Evolutionary conservation across 2,113 vertebrate genomes (phyloP).

Genomic region (Chionomys nivalis): DNA sequence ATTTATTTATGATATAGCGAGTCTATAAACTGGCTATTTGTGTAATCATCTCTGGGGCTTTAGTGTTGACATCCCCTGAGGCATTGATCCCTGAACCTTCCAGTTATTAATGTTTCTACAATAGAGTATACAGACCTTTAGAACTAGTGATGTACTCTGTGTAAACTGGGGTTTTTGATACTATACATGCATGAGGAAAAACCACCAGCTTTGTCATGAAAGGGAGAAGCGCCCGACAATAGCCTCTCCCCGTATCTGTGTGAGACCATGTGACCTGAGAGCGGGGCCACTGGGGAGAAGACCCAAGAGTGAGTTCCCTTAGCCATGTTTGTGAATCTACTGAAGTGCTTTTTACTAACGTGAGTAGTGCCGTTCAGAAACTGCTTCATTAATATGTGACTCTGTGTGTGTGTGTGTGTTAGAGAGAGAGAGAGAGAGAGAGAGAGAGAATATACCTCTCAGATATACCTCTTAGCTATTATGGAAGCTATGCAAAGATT

Average conservation of each 20-base stretch:
- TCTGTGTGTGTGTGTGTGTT: not conserved
- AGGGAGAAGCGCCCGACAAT: not conserved
- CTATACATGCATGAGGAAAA: too few relatives aligned
- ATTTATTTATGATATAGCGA: not conserved
- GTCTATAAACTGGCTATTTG: not conserved
- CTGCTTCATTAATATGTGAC: not conserved
- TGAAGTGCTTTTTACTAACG: not conserved
- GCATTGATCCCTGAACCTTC: not conserved
- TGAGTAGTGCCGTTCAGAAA: not conserved
- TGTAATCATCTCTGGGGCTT: not conserved
- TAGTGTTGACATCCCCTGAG: not conserved
- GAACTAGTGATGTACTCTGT: not conserved
- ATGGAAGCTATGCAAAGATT: not conserved
- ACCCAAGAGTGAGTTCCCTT: not conserved
- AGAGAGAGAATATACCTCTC: too few relatives aligned
- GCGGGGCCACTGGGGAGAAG: rapidly evolving
- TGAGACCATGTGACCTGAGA: not conserved
- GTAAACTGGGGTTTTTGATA: not conserved
- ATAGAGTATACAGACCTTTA: not conserved
- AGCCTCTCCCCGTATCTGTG: not conserved
- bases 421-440: too few relatives aligned
- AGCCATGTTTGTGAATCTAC: not conserved
- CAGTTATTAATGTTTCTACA: not conserved
- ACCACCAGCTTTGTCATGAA: not conserved
- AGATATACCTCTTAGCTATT: not conserved